Conservation (phyloP, 2,113 vertebrate species). For the Suncus etruscus region DNA sequence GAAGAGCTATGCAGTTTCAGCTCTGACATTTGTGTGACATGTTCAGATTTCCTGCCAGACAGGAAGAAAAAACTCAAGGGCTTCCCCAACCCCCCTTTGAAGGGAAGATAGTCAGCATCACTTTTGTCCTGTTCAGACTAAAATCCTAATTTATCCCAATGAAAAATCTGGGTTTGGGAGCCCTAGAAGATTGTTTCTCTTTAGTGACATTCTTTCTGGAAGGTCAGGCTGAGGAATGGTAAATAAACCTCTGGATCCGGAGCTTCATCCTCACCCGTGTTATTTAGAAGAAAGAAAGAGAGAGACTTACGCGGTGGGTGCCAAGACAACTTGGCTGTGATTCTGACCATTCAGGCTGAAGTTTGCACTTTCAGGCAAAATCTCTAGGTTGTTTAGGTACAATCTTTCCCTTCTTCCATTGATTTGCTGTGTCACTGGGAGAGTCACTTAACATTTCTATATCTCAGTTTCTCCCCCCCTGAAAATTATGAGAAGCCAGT, state of each 20-base stretch:
- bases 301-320: not conserved
- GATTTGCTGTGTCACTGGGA: not conserved
- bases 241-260: conserved; percentile 81
- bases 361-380: not conserved
- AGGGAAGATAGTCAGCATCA: not conserved
- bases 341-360: conserved; percentile 28
- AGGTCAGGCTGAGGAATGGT: conserved; percentile 80
- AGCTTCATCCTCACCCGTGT: conserved; percentile 55
- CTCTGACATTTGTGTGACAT: conserved; percentile 39
- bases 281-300: conserved; percentile 38
- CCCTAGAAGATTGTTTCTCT: conserved; percentile 78
- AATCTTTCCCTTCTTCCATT: not conserved
- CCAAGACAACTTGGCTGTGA: conserved; percentile 1
- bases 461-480: conserved; percentile 44
- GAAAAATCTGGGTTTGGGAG: conserved; percentile 69
- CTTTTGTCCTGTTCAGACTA: conserved; percentile 57
- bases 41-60: conserved; percentile 47
- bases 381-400: not conserved
- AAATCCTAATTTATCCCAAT: conserved; percentile 68
- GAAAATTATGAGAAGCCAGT: not conserved
- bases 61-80: conserved; percentile 21
- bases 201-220: conserved; percentile 81
- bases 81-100: not conserved
- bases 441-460: not conserved
- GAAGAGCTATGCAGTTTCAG: conserved; percentile 10